Percentiles rank a stretch among this genome's conserved stretches.
Conservation (phyloP, 2,888 invertebrate species). For the Ceriagrion tenellum region DNA sequence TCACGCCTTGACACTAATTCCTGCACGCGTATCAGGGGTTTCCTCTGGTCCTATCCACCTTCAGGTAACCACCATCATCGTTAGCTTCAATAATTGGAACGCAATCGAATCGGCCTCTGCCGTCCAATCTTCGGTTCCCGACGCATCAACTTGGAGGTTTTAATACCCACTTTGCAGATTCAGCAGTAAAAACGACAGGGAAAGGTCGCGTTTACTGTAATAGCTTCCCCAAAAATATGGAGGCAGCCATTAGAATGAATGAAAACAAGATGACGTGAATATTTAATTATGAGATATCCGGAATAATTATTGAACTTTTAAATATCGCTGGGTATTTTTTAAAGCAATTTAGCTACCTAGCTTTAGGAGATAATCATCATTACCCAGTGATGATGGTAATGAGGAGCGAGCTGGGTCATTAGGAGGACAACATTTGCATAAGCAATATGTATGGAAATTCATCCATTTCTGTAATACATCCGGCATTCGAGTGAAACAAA, state of each 20-base stretch:
- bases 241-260: conserved; percentile 30
- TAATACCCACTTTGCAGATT: conserved; percentile 10
- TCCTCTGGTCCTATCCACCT: not conserved
- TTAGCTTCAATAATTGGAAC: conserved; percentile 34
- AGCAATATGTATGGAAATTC: conserved; percentile 18
- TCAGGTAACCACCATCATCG: not conserved
- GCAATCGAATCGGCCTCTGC: conserved; percentile 24
- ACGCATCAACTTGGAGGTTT: not conserved
- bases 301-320: conserved; percentile 8
- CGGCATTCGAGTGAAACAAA: not conserved
- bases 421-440: conserved; percentile 12
- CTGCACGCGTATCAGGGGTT: not conserved
- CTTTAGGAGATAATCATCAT: not conserved
- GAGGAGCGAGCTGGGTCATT: not conserved
- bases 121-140: conserved; percentile 27
- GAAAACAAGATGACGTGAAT: not conserved
- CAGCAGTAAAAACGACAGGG: not conserved
- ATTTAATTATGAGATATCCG: conserved; percentile 21
- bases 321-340: not conserved
- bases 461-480: not conserved
- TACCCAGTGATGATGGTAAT: not conserved
- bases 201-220: conserved; percentile 20
- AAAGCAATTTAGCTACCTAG: not conserved
- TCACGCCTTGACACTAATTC: not conserved
- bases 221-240: not conserved